These are phyloP conservation scores for Erynnis tages DNA, from an alignment of 2,888 invertebrate species.

Conservation along the genomic window DNA sequence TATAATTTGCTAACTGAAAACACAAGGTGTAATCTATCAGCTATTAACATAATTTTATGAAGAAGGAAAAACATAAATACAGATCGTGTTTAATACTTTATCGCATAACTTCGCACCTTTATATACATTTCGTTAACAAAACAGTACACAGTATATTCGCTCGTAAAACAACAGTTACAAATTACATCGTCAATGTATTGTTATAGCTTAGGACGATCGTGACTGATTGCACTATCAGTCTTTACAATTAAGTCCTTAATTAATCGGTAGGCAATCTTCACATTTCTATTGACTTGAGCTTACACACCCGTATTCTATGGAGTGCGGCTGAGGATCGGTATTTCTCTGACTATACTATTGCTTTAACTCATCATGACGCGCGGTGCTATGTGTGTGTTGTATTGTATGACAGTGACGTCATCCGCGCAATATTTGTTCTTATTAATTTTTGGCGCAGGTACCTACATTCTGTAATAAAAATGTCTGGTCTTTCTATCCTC, in stretches of 20 bases:
- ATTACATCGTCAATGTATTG: not conserved
- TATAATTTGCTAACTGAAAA: no score
- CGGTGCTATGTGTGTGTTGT: no score
- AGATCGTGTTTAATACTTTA: conserved; percentile 11
- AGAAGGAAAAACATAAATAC: not conserved
- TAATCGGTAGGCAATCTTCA: conserved; percentile 23
- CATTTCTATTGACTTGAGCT: not conserved
- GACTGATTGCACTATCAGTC: conserved; percentile 20
- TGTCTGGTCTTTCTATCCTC: no score
- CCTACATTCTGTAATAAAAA: no score
- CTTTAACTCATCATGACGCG: no score
- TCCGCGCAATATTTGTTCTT: no score
- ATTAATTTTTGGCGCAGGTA: no score
- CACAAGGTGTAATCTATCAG: no score
- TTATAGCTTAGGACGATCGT: conserved; percentile 9
- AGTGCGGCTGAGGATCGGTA: conserved; percentile 7
- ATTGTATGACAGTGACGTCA: no score
- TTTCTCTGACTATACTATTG: no score
- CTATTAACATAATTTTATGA: no score
- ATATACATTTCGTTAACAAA: conserved; percentile 14
- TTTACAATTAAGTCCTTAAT: conserved; percentile 12
- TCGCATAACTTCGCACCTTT: conserved; percentile 2
- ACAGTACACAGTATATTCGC: conserved; percentile 1
- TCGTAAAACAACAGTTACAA: conserved; percentile 14
- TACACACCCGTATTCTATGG: conserved; percentile 9